Evolutionary conservation across 2,113 vertebrate genomes (phyloP).

Genomic region (Lagopus muta): DNA sequence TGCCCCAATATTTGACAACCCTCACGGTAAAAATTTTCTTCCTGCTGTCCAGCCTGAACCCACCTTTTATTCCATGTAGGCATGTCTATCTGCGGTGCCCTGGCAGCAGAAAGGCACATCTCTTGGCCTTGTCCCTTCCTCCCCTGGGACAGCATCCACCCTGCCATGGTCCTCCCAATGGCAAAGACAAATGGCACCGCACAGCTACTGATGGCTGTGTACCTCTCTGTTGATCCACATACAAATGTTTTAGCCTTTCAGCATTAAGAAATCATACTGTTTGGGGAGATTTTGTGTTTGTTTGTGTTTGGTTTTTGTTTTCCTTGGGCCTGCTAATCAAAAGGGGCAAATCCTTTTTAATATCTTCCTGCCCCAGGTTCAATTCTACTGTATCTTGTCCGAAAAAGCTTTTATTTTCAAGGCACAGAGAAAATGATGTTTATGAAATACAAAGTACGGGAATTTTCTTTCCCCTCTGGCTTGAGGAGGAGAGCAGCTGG

Average conservation of each 20-base stretch:
- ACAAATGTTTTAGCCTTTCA: constrained; percentile 28
- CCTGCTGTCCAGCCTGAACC: neutral
- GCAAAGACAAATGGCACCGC: neutral
- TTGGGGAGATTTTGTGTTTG: neutral
- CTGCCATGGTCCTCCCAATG: neutral
- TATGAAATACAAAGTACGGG: constrained; percentile 54
- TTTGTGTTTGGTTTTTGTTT: neutral
- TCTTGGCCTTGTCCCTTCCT: neutral
- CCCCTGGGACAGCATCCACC: neutral
- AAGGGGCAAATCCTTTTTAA: constrained; percentile 15
- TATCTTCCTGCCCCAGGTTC: accelerated
- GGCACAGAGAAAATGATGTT: constrained; percentile 18
- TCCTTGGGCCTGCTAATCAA: constrained; percentile 19
- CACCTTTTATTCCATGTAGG: neutral
- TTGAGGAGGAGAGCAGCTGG: constrained; percentile 60
- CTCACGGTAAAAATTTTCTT: neutral
- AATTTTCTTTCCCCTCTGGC: constrained; percentile 62
- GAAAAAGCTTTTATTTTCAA: constrained; percentile 47
- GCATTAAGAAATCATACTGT: neutral
- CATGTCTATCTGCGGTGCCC: neutral
- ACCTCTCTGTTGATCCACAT: constrained; percentile 9
- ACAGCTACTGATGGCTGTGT: neutral
- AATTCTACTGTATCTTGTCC: neutral
- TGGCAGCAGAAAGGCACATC: neutral
- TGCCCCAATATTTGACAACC: neutral